These are phyloP conservation scores for Urosaurus nigricauda DNA, from an alignment of 2,797 vertebrate genomes.

Conservation along the genomic window DNA sequence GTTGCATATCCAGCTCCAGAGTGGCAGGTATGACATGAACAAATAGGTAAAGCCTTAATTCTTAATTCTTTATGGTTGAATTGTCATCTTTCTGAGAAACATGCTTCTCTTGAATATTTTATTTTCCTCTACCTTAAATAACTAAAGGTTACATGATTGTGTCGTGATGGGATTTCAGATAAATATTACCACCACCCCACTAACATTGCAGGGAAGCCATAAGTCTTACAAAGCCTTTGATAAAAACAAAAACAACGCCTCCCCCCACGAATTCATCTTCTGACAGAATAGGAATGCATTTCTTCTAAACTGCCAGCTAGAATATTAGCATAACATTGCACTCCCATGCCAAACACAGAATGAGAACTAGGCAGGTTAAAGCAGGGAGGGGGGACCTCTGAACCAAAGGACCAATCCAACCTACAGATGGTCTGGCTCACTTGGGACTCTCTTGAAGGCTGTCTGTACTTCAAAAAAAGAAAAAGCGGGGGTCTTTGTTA, in stretches of 20 bases:
- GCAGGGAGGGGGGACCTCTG: background rate
- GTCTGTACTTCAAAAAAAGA: background rate
- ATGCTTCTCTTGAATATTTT: background rate
- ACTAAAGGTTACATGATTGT: too few relatives aligned
- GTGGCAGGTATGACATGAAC: constrained; percentile 85
- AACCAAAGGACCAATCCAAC: background rate
- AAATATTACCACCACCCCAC: background rate
- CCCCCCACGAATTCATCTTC: background rate
- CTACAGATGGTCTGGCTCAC: background rate
- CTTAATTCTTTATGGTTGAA: background rate
- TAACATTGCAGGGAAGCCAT: background rate
- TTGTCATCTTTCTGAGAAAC: background rate
- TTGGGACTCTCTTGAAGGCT: background rate
- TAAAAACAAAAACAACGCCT: too few relatives aligned
- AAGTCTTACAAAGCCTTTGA: background rate
- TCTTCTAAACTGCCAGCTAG: background rate
- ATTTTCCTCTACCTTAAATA: background rate
- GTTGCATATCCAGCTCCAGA: constrained; percentile 97
- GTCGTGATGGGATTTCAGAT: background rate
- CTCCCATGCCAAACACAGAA: background rate
- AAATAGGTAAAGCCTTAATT: background rate
- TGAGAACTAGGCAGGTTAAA: background rate
- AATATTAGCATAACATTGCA: too few relatives aligned
- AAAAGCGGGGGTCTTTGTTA: background rate
- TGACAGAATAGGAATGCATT: background rate